Conservation (phyloP, 2,797 vertebrate genomes). For the Argyrosomus regius region DNA sequence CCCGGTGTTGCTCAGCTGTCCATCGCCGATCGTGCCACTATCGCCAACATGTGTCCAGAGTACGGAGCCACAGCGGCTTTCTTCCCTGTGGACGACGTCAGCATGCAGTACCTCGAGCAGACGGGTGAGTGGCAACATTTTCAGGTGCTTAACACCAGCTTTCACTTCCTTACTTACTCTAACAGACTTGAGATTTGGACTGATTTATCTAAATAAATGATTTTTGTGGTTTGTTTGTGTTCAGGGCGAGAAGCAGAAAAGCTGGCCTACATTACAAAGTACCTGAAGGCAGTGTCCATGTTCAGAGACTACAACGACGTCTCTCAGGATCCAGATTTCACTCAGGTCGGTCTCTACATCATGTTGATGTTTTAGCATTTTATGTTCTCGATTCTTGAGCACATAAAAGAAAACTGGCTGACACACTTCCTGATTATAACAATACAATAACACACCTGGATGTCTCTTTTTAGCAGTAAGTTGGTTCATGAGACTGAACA, state of each 20-base stretch:
- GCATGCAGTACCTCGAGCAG: conserved; percentile 93
- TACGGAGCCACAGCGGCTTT: conserved; percentile 97
- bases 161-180: no score
- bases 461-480: not conserved
- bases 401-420: not conserved
- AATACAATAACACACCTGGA: not conserved
- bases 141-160: no score
- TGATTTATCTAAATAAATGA: not conserved
- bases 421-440: not conserved
- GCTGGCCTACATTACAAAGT: conserved; percentile 86
- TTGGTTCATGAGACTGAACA: not conserved
- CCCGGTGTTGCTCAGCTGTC: conserved; percentile 94
- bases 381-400: not conserved
- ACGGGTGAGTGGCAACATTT: conserved; percentile 85
- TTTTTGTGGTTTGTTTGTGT: conserved; percentile 5
- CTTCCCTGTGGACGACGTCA: conserved; percentile 95
- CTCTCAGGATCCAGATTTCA: conserved; percentile 93
- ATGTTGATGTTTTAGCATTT: not conserved
- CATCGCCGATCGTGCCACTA: conserved; percentile 97
- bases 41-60: conserved; percentile 99
- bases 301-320: conserved; percentile 92
- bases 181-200: not conserved
- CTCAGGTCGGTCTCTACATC: conserved; percentile 83
- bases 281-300: conserved; percentile 93
- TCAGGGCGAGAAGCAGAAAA: conserved; percentile 92